phyloP scores from a whole-genome alignment of 2,888 invertebrate genomes.

The Amphiduros pacificus region DNA sequence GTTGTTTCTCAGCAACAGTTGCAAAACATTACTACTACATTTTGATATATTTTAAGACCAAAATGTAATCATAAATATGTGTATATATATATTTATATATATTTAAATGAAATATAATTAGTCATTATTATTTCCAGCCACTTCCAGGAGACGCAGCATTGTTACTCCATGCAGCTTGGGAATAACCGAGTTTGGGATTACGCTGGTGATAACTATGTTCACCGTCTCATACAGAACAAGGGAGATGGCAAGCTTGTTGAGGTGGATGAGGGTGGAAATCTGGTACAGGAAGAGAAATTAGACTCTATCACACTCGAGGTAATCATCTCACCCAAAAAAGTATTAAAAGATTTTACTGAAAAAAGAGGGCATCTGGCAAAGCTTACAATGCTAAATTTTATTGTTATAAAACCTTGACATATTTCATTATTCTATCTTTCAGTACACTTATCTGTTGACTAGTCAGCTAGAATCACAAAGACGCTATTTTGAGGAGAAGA shows the following conservation, averaged over 20 bases:
- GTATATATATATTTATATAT: no score
- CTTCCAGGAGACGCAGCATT: slow-evolving; percentile 92
- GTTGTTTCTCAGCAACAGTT: no score
- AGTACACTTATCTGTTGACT: slow-evolving; percentile 90
- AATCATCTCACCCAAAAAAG: neutral
- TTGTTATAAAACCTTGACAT: neutral
- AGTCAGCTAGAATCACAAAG: slow-evolving; percentile 94
- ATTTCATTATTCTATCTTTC: slow-evolving; percentile 29
- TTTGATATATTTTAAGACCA: no score
- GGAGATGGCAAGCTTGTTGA: slow-evolving; percentile 91
- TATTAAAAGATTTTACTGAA: no score
- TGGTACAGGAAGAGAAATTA: slow-evolving; percentile 74
- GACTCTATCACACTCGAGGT: slow-evolving; percentile 90
- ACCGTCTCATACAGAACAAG: slow-evolving; percentile 93
- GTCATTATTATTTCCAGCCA: slow-evolving; percentile 67
- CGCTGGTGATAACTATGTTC: slow-evolving; percentile 95
- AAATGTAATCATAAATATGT: no score
- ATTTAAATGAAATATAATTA: no score
- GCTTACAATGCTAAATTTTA: no score
- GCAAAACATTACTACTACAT: no score
- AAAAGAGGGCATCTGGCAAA: no score
- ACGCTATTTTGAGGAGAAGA: slow-evolving; percentile 83
- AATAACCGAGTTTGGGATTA: slow-evolving; percentile 99
- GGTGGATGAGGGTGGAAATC: slow-evolving; percentile 53
- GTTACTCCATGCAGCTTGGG: slow-evolving; percentile 94